phyloP scores from a whole-genome alignment of 2,888 invertebrate species.

The Drosophila hamatofila region DNA sequence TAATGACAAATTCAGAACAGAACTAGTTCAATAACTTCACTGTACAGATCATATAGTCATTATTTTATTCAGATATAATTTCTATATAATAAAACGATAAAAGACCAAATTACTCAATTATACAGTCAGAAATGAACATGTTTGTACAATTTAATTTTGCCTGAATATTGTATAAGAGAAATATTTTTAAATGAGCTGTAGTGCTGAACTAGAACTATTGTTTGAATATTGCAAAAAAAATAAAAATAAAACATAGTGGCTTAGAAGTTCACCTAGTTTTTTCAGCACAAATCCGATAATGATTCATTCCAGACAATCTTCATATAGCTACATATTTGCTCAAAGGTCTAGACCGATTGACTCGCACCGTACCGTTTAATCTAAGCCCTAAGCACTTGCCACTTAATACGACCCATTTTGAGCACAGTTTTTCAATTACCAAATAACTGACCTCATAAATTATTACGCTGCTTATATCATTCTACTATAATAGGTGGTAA shows the following conservation, averaged over 20 bases:
- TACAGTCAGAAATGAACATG: not conserved
- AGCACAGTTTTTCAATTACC: constrained; percentile 65
- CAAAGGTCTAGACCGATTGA: constrained; percentile 38
- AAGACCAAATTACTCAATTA: too few species aligned
- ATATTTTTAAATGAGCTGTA: not conserved
- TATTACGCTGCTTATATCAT: constrained; percentile 49
- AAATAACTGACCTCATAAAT: constrained; percentile 72
- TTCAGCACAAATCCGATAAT: not conserved
- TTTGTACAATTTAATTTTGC: not conserved
- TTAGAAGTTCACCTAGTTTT: not conserved
- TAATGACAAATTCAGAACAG: too few species aligned
- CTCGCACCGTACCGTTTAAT: constrained; percentile 23
- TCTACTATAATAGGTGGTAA: constrained; percentile 10
- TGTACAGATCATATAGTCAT: too few species aligned
- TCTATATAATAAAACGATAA: not conserved
- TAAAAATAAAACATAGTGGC: too few species aligned
- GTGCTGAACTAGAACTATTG: too few species aligned
- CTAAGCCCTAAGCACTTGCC: constrained; percentile 4
- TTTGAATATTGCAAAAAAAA: too few species aligned
- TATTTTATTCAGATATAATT: not conserved
- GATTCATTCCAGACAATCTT: not conserved
- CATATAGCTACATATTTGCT: constrained; percentile 21
- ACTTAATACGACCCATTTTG: constrained; percentile 56
- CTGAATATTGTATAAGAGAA: not conserved
- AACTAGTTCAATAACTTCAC: not conserved